phyloP scores from a whole-genome alignment of 92 coral and sea anemone genomes.

The Actinernus sp. region DNA sequence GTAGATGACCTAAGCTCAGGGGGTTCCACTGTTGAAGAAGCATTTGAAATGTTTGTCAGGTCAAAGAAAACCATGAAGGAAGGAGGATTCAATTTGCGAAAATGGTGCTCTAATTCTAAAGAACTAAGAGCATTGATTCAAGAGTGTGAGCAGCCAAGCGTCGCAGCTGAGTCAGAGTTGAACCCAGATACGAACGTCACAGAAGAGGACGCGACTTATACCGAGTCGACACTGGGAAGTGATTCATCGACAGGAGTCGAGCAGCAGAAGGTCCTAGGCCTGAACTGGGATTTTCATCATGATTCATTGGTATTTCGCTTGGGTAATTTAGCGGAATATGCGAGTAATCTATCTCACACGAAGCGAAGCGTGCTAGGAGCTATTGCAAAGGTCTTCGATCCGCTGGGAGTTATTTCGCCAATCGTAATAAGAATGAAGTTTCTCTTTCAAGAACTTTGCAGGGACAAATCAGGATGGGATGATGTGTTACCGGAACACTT shows the following conservation, averaged over 20 bases:
- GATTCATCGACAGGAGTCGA: neutral
- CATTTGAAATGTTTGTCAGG: constrained; percentile 10
- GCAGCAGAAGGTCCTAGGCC: constrained; percentile 1
- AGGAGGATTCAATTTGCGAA: constrained; percentile 46
- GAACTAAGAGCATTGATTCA: constrained; percentile 1
- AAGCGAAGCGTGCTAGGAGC: constrained; percentile 7
- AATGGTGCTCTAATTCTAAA: constrained; percentile 34
- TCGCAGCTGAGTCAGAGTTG: too few relatives aligned
- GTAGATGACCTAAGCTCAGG: too few relatives aligned
- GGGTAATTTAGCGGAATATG: too few relatives aligned
- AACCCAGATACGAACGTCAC: too few relatives aligned
- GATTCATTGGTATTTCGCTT: too few relatives aligned
- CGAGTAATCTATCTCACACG: too few relatives aligned
- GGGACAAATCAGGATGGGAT: neutral
- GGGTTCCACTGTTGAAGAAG: constrained; percentile 14
- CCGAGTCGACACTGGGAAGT: too few relatives aligned
- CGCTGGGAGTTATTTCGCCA: constrained; percentile 13
- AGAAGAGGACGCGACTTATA: too few relatives aligned
- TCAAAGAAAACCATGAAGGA: constrained; percentile 22
- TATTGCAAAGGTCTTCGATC: constrained; percentile 30
- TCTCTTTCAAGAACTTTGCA: constrained; percentile 17
- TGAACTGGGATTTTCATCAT: too few relatives aligned
- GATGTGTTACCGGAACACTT: too few relatives aligned
- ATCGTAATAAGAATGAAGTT: constrained; percentile 14
- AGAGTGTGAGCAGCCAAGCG: too few relatives aligned